Evolutionary conservation across 2,888 invertebrate species (phyloP), one percentile per base, ranked within the genome.

Genomic region (Caenorhabditis imperialis): DNA sequence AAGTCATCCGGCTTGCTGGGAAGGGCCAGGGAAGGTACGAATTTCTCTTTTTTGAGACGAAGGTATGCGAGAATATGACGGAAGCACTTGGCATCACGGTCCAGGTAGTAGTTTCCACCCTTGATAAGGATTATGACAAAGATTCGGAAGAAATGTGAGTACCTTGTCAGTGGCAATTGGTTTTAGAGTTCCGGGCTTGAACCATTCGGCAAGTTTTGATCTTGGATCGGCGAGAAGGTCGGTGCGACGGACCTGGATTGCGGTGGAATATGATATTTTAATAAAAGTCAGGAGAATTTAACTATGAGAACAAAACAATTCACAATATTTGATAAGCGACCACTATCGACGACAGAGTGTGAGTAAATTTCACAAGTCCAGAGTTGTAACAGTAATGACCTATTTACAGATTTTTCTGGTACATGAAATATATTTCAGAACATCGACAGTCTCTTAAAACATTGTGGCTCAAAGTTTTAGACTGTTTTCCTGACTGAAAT

Each of bases 1-100:
- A 88, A 74, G 47, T 88, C 88, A 55, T 88, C 88, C 3, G 88
- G 88, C 48, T 88, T 87, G 45, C 84, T 83, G 2, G 88, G 88
- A 40, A 88, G 79, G n/a, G 87, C 86, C 25, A 88, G 50, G 0
- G 85, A 81, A 6, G 86, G 79, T 7, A 84, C 85, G 40, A 85
- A 84, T 30, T 84, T 82, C 33, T 88, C 87, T 85, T 93, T 92
- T 72, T 94, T 93, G 89, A 95, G 94, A 86, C 98, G 92, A 92
- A 99, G 92, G 89, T 94, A 99, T 91, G 97, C 97, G 77, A 99
- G 91, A 87, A 99, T 94, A 89, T 98, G 96, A 22, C 97, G 92
- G 90, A 99, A 99, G 93, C 96, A 94, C 81, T 93, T 94, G 3
- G 98, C 97, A 89, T 99, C 98, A 51, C 98, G 92, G 90, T 99